Evolutionary conservation across 2,113 vertebrate genomes (phyloP), one percentile per base, ranked within the genome.

Genomic region (Grammomys dolichurus): DNA sequence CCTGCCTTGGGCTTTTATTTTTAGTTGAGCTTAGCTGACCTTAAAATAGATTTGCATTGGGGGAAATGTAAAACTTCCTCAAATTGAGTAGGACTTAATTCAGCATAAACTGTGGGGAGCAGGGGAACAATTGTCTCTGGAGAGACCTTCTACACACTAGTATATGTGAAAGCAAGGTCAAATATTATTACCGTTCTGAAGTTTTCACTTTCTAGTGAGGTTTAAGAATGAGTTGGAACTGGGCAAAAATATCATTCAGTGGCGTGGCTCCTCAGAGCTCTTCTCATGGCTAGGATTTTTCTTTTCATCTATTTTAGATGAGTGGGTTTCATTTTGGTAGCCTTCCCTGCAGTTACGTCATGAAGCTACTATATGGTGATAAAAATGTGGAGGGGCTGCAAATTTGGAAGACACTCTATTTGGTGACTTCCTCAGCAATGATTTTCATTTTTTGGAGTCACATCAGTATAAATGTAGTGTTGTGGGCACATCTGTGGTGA

Each of bases 31-130:
- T 97, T 95, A 88, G 56, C 43, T 94, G 31, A 63, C 5, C 93
- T 85, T 78, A 91, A 97, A 98, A 82, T 65, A 82, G 87, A 96
- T 60, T 95, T 92, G 86, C 93, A 97, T 70, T 87, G 69, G n/a
- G 58, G 70, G 73, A 82, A 43, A 94, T 89, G 91, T 88, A 94
- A 80, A 11, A 65, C 7, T 75, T 95, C 89, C 78, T 96, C 88
- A 98, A 96, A 89, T 40, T 6, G 77, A 75, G 87, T 51, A 54
- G 26, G 65, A 72, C 87, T 88, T 96, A 97, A 96, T 94, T 93
- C 93, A 93, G 46, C 48, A 95, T 26, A 90, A 85, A 54, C 36
- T 26, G 24, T 60, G 40, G 43, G 22, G 58, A 33, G 13, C 36
- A 89, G 36, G 54, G 48, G 56, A 16, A 14, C 0, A 10, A 4